Evolutionary conservation across 2,113 vertebrate genomes (phyloP).

Genomic region (Oryzias javanicus): DNA sequence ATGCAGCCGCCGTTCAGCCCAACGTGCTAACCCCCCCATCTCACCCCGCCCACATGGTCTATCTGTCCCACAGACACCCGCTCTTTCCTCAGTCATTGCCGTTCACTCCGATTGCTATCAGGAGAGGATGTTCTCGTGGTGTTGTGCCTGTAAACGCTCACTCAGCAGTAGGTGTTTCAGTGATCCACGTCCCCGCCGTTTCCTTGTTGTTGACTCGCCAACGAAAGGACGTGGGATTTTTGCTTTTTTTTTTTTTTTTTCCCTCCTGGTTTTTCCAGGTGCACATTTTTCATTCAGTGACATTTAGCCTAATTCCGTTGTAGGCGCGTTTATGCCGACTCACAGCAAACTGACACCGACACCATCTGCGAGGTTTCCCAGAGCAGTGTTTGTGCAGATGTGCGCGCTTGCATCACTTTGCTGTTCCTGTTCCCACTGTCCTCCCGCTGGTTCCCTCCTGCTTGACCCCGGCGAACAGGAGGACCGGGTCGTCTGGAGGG

Average conservation of each 20-base stretch:
- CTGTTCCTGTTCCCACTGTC: constrained; percentile 36
- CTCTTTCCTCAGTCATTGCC: constrained; percentile 44
- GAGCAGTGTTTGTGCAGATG: constrained; percentile 28
- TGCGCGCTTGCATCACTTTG: constrained; percentile 11
- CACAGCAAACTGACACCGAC: constrained; percentile 12
- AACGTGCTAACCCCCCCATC: no score
- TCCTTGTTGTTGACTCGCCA: constrained; percentile 22
- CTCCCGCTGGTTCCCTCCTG: constrained; percentile 34
- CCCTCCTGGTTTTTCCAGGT: constrained; percentile 29
- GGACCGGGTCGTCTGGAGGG: background rate
- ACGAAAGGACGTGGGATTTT: constrained; percentile 8
- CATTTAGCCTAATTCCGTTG: constrained; percentile 24
- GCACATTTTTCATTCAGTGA: constrained; percentile 27
- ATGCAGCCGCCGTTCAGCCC: constrained; percentile 27
- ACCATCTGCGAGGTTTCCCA: background rate
- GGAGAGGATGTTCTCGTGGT: constrained; percentile 33
- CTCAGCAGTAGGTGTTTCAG: background rate
- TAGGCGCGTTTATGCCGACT: constrained; percentile 26
- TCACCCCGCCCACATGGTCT: constrained; percentile 53
- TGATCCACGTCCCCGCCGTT: constrained; percentile 32
- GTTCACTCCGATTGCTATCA: constrained; percentile 58
- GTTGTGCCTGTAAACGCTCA: background rate
- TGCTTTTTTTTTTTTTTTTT: constrained; percentile 10
- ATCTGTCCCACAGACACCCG: constrained; percentile 58
- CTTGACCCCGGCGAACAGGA: constrained; percentile 39